Base-by-base conservation (phyloP, 1,140 invertebrate genomes). In the Oryctes rhinoceros region DNA sequence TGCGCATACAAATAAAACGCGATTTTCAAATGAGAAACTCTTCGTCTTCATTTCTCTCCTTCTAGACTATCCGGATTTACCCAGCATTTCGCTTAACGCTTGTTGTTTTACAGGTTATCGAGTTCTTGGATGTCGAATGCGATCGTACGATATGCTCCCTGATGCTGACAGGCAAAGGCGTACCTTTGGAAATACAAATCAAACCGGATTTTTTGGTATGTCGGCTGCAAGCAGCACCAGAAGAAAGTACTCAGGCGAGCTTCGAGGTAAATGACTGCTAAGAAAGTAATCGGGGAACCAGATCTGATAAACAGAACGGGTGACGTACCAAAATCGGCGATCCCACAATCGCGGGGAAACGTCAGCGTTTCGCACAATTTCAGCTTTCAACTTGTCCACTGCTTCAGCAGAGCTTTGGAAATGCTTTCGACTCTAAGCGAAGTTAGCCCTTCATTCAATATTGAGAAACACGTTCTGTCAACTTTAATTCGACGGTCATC, bases 181-280 rank as follows among this genome's bases (percentile, higher is more conserved):
- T 71, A 15, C 65, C 18, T 4, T 9, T 24, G 9, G 13, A 30
- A 9, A 0, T 71, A 7, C 4, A 30, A 24, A 11, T 71, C 24
- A 35, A 71, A 37, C 65, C 65, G 4, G 20, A 71, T 71, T 71
- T 59, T 35, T 7, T 71, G 20, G 65, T 71, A 6, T 71, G 65
- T 71, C 65, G 65, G 1, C 35, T 71, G 6, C 18, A 71, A 10
- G 24, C 11, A 7, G 4, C 20, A 35, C 35, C 65, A 15, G 65
- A 24, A 10, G 20, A 71, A 62, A 15, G 53, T 20, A 15, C 20
- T 20, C 5, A 18, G 13, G 15, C 53, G 5, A 44, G 5, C 5
- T 5, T 44, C 5, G 39, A 44, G 39, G 39, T 44, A 30, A 30
- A 30, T 30, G 0, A 30, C 24, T 2, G 24, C 24, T 30, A 30